Evolutionary conservation across 2,797 vertebrate genomes (phyloP).

Genomic region (Liparis tanakae): DNA sequence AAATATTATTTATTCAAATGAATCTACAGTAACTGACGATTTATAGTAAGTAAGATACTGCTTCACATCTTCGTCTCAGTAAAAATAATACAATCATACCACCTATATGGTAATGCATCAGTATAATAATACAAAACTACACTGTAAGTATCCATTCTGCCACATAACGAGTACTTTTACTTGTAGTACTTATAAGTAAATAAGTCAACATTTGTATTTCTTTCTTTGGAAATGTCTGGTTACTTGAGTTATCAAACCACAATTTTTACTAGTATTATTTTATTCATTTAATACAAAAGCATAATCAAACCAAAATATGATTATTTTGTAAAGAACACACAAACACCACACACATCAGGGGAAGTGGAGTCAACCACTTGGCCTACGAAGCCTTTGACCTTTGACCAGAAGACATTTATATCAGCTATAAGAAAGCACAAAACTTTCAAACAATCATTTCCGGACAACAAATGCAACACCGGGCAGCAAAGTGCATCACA

Average conservation of each 20-base stretch:
- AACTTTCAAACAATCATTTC: conserved; percentile 36
- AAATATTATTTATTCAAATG: not conserved
- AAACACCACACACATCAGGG: conserved; percentile 66
- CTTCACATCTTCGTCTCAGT: not conserved
- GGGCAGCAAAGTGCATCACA: conserved; percentile 38
- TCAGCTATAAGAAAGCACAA: conserved; percentile 45
- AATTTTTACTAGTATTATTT: conserved; percentile 67
- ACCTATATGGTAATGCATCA: not conserved
- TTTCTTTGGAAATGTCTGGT: not conserved
- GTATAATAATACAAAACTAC: not conserved
- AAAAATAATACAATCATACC: not conserved
- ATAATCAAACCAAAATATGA: conserved; percentile 77
- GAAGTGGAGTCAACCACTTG: conserved; percentile 63
- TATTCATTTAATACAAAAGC: conserved; percentile 80
- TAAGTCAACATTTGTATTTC: not conserved
- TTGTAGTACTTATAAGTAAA: not conserved
- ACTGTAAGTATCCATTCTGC: not conserved
- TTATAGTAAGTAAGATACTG: not conserved
- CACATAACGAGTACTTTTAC: not conserved
- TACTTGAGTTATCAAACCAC: conserved; percentile 36
- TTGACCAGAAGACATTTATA: conserved; percentile 56
- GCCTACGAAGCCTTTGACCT: conserved; percentile 39
- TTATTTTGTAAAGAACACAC: conserved; percentile 72
- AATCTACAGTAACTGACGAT: not conserved
- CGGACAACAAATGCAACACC: conserved; percentile 29